Percentiles rank a stretch among this genome's conserved stretches.
Conservation (phyloP, 2,888 invertebrate genomes). For the Charanyca ferruginea region DNA sequence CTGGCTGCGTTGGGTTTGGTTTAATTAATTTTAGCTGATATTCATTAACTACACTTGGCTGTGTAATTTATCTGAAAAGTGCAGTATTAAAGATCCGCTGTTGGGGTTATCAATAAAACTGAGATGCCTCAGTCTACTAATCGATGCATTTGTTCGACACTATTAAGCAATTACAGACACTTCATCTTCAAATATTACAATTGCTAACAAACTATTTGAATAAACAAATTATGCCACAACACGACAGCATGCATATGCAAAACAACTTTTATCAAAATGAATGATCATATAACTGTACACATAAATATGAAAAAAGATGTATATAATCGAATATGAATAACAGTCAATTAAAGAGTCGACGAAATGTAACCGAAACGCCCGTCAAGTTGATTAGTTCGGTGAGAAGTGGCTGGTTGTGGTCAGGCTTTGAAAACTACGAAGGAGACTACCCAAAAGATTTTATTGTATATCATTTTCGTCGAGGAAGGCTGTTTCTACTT, state of each 20-base stretch:
- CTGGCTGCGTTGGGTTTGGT: constrained; percentile 34
- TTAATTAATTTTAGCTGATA: constrained; percentile 58
- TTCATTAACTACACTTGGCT: constrained; percentile 34
- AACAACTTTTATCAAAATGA: constrained; percentile 48
- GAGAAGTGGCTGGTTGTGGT: constrained; percentile 19
- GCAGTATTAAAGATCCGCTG: not conserved
- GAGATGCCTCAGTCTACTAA: not conserved
- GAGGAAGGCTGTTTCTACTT: no score
- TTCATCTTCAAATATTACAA: constrained; percentile 30
- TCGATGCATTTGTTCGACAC: constrained; percentile 4
- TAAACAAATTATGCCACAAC: constrained; percentile 35
- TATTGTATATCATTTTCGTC: not conserved
- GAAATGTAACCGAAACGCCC: constrained; percentile 39
- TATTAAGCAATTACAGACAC: constrained; percentile 28
- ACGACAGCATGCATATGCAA: constrained; percentile 20
- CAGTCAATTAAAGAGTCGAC: constrained; percentile 53
- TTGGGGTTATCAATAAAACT: constrained; percentile 6
- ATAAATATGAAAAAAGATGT: constrained; percentile 40
- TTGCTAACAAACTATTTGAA: constrained; percentile 16
- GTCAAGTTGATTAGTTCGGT: constrained; percentile 48
- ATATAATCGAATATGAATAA: constrained; percentile 55
- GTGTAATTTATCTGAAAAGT: constrained; percentile 36
- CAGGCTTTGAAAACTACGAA: constrained; percentile 40
- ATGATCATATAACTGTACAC: constrained; percentile 56
- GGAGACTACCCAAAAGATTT: not conserved